Evolutionary conservation across 2,113 vertebrate species (phyloP).

Genomic region (Delphinus delphis): DNA sequence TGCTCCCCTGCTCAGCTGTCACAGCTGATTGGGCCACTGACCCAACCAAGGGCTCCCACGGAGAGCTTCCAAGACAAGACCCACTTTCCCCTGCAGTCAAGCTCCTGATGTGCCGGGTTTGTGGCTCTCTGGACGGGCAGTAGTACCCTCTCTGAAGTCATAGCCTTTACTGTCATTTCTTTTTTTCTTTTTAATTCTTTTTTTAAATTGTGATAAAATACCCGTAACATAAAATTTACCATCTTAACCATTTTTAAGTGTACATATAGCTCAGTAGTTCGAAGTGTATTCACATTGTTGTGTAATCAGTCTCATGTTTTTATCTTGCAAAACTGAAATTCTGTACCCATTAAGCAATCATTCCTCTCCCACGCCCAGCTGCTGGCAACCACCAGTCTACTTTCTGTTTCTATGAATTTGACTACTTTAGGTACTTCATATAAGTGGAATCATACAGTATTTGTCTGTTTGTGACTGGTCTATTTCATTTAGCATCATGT

Average conservation of each 20-base stretch:
- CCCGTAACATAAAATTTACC: background rate
- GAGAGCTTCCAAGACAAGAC: background rate
- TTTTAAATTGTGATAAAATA: background rate
- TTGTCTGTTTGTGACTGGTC: background rate
- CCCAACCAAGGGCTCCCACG: background rate
- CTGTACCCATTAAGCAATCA: background rate
- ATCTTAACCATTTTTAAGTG: background rate
- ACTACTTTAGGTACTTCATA: background rate
- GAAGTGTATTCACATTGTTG: background rate
- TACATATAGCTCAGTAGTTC: background rate
- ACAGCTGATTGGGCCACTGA: background rate
- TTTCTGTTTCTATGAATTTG: background rate
- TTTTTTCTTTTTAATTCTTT: background rate
- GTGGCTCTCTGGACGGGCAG: background rate
- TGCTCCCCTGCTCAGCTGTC: slow-evolving; percentile 77
- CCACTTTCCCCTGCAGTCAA: background rate
- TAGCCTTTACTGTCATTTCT: background rate
- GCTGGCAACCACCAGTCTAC: no score
- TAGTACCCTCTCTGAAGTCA: background rate
- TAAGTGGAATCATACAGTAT: fast-evolving
- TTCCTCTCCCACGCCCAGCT: background rate
- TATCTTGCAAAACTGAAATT: background rate
- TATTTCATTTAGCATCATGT: background rate
- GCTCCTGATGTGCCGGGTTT: background rate
- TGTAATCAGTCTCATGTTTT: background rate